A percentile compares a stretch with the other conserved stretches of the same genome.
These are phyloP conservation scores for Epizoanthus stellaris DNA, from an alignment of 92 coral and sea anemone species.

Conservation along the genomic window DNA sequence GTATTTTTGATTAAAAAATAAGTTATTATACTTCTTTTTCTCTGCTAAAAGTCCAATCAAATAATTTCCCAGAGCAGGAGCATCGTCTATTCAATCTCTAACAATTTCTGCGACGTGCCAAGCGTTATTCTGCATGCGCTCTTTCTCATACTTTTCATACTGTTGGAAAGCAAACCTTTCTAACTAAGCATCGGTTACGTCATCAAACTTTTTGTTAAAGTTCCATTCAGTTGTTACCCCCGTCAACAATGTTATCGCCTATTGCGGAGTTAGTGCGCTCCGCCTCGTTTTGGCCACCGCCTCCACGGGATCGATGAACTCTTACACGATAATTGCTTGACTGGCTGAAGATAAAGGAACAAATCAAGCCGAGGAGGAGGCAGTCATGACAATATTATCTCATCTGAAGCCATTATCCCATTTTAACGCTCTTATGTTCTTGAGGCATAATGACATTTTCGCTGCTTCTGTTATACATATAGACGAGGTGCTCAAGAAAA, in stretches of 20 bases:
- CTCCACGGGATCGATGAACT: conserved; percentile 42
- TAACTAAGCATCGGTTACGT: conserved; percentile 45
- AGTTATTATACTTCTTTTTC: not conserved
- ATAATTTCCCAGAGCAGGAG: conserved; percentile 24
- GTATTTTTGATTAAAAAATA: too few relatives aligned
- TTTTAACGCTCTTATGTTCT: too few relatives aligned
- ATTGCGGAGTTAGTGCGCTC: conserved; percentile 58
- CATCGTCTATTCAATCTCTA: conserved; percentile 46
- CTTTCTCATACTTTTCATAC: conserved; percentile 42
- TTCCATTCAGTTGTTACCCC: conserved; percentile 58
- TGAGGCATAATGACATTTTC: too few relatives aligned
- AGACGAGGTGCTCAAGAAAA: too few relatives aligned
- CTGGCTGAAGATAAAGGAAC: too few relatives aligned
- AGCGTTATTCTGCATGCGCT: conserved; percentile 50
- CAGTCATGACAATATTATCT: too few relatives aligned
- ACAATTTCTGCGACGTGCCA: conserved; percentile 45
- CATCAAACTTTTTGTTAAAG: conserved; percentile 49
- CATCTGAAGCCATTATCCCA: too few relatives aligned
- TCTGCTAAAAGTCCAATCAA: conserved; percentile 6
- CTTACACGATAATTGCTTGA: too few relatives aligned
- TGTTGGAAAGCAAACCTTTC: conserved; percentile 34
- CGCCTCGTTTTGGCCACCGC: conserved; percentile 48
- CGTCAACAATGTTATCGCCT: conserved; percentile 64
- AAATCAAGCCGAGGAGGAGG: too few relatives aligned
- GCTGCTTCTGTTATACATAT: too few relatives aligned